Evolutionary conservation across 2,797 vertebrate species (phyloP), one percentile per base, ranked within the genome.

Genomic region (Sebastes steindachneri): DNA sequence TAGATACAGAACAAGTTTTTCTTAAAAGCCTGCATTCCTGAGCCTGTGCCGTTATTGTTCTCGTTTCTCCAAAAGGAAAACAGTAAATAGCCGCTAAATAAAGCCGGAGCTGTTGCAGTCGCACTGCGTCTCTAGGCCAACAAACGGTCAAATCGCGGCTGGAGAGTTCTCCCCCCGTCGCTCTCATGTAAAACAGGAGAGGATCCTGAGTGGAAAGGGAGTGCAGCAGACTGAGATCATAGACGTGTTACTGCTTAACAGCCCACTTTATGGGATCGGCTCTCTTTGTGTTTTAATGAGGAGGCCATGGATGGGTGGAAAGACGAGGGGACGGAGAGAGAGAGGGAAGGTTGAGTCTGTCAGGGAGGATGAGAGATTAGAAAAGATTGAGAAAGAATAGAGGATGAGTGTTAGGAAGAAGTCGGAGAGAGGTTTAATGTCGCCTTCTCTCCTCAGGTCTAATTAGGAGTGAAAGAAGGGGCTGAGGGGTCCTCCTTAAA

Each of bases 231-330:
- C 85, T 88, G 84, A 89, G 85, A 90, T 89, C 89, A 88, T 80
- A 88, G 90, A 87, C 19, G 72, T 82, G 88, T 89, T 90, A 67
- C 83, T 90, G 82, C 86, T 88, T 90, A 92, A 90, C 87, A 86
- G 82, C 73, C 75, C 79, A 41, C 85, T 91, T 93, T 88, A 93
- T 90, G 87, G 86, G 83, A 81, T 82, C 66, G 82, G 83, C 88
- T 92, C 81, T 77, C 82, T 91, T 87, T 89, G 88, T 82, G 85
- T 85, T 93, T 91, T 94, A 95, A 95, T 92, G 92, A 95, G 91
- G 83, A 86, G 79, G 83, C 77, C 75, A 80, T 51, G 82, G 83
- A 84, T 82, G 84, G 82, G 63, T 75, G 81, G 71, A 60, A 77
- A 81, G 71, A 35, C 26, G 4, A 75, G 53, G 81, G 57, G 77